These are phyloP conservation scores for Cynocephalus volans DNA, from an alignment of 2,113 vertebrate genomes.

Conservation along the genomic window DNA sequence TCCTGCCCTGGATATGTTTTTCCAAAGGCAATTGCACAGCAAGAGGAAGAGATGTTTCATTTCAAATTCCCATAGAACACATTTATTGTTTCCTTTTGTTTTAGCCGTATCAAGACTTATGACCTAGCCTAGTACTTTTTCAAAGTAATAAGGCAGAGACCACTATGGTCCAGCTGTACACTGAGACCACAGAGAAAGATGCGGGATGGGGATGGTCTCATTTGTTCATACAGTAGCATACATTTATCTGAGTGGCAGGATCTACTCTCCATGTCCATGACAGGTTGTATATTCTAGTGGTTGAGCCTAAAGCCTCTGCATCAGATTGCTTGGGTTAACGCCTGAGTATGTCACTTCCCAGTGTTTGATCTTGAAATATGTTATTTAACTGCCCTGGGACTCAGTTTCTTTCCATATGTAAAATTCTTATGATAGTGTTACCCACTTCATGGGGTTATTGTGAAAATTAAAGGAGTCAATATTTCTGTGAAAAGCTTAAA, in stretches of 20 bases:
- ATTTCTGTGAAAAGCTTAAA: not conserved
- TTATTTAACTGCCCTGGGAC: not conserved
- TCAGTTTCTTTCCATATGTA: not conserved
- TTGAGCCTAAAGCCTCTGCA: not conserved
- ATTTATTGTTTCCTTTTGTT: constrained; percentile 17
- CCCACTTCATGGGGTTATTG: not conserved
- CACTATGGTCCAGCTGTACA: not conserved
- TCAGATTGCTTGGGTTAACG: not conserved
- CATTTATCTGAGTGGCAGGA: not conserved
- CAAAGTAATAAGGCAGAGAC: not conserved
- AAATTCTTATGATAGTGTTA: not conserved
- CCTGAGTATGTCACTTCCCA: not conserved
- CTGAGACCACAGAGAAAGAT: not conserved
- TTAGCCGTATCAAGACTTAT: not conserved
- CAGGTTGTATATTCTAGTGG: not conserved
- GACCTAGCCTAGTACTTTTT: not conserved
- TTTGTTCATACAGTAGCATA: not conserved
- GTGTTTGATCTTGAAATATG: not conserved
- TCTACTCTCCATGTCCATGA: not conserved
- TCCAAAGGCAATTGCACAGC: not conserved
- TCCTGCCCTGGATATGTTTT: constrained; percentile 24
- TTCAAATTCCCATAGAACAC: not conserved
- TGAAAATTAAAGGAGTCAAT: not conserved
- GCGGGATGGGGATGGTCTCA: not conserved
- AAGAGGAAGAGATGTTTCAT: not conserved